phyloP scores from a whole-genome alignment of 2,888 invertebrate genomes.

The Aphrophora alni region DNA sequence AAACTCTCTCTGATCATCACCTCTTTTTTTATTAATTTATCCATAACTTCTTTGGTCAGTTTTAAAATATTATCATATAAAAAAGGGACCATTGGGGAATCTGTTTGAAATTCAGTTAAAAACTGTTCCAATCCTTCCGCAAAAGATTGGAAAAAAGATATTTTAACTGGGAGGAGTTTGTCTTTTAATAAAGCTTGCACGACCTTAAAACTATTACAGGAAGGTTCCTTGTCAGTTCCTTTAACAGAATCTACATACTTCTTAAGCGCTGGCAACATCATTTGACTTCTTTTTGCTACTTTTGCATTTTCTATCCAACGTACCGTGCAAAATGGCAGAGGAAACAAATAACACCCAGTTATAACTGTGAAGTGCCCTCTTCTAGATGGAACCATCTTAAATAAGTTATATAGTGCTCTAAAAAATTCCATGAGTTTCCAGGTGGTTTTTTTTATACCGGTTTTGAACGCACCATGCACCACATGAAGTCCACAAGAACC shows the following conservation, averaged over 20 bases:
- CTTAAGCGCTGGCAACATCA: not conserved
- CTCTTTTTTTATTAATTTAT: not conserved
- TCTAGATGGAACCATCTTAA: slow-evolving; percentile 18
- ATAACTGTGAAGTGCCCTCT: slow-evolving; percentile 3
- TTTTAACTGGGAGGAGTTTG: not conserved
- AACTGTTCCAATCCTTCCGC: not conserved
- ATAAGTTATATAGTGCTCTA: slow-evolving; percentile 46
- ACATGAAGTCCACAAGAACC: no score
- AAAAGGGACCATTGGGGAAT: slow-evolving; percentile 1
- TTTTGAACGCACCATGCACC: slow-evolving; percentile 53
- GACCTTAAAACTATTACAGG: not conserved
- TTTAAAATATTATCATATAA: not conserved
- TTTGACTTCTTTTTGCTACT: slow-evolving; percentile 9
- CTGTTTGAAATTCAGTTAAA: not conserved
- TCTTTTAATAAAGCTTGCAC: not conserved
- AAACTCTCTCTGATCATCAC: not conserved
- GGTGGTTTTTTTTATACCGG: slow-evolving; percentile 46
- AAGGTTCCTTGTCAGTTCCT: not conserved
- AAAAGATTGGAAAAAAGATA: slow-evolving; percentile 9
- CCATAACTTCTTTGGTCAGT: not conserved
- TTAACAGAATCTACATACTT: not conserved
- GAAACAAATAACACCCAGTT: not conserved
- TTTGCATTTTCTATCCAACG: slow-evolving; percentile 22
- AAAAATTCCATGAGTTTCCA: slow-evolving; percentile 50
- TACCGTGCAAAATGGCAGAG: slow-evolving; percentile 12